A percentile compares a stretch with the other conserved stretches of the same genome.
Evolutionary conservation across 2,113 vertebrate species (phyloP).

Genomic region (Poicephalus gulielmi): DNA sequence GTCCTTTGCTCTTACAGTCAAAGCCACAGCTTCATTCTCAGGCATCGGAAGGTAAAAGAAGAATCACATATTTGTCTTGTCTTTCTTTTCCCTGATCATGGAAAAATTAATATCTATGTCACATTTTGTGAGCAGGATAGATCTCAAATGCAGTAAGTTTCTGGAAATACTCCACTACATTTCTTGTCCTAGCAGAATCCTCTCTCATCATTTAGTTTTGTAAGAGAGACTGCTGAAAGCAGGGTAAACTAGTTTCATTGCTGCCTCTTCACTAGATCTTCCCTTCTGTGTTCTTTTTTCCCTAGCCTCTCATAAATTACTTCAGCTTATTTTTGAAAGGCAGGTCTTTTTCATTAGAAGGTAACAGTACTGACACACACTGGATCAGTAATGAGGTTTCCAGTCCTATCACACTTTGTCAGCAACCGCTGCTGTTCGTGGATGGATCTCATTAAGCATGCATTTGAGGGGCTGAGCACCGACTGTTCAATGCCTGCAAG

Average conservation of each 20-base stretch:
- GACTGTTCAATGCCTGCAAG: neutral
- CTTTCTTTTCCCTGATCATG: neutral
- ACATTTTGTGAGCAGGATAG: neutral
- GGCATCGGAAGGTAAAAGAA: neutral
- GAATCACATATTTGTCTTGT: neutral
- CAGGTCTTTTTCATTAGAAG: neutral
- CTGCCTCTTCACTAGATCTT: neutral
- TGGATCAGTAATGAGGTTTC: neutral
- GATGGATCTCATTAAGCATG: rapidly evolving
- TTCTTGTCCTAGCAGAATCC: neutral
- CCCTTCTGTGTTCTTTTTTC: neutral
- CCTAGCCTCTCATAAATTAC: neutral
- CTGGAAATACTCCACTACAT: neutral
- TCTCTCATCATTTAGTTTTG: neutral
- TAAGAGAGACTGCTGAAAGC: neutral
- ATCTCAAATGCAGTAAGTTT: neutral
- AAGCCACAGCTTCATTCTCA: neutral
- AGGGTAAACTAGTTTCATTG: neutral
- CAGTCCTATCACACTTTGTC: neutral
- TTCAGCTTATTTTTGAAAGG: neutral
- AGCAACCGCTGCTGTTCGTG: neutral
- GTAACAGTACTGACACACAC: rapidly evolving
- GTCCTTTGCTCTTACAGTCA: neutral
- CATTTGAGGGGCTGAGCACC: neutral
- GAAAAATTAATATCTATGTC: neutral